phyloP scores from a whole-genome alignment of 2,113 vertebrate species.

The Columba livia region DNA sequence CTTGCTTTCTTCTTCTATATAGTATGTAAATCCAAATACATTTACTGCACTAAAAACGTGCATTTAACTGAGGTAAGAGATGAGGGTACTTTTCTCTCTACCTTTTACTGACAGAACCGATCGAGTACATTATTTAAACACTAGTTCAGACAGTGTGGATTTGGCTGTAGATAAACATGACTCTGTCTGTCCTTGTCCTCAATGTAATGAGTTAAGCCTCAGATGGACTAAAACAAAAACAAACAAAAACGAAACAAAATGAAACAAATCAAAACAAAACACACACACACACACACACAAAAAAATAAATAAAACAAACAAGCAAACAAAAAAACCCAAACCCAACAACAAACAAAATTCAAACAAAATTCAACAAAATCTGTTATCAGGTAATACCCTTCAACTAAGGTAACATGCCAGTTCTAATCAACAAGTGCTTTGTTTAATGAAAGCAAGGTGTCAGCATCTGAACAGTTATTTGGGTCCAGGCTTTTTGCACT shows the following conservation, averaged over 20 bases:
- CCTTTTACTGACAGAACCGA: fast-evolving
- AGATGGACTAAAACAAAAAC: background rate
- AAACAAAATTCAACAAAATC: too few relatives aligned
- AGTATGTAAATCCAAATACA: background rate
- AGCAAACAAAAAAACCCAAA: background rate
- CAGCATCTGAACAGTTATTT: background rate
- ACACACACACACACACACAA: background rate
- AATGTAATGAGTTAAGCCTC: background rate
- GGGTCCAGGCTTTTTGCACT: background rate
- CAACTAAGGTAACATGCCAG: background rate
- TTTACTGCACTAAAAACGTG: background rate
- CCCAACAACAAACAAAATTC: background rate
- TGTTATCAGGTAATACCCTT: background rate
- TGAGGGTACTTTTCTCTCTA: background rate
- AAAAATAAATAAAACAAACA: too few relatives aligned
- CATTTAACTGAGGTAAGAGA: background rate
- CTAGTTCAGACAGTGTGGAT: background rate
- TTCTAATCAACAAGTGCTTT: background rate
- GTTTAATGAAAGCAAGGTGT: background rate
- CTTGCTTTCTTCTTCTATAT: background rate
- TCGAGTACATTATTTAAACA: background rate
- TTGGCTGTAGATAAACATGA: background rate
- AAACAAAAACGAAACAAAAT: too few relatives aligned
- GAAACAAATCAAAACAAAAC: too few relatives aligned
- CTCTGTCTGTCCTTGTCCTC: fast-evolving